Percentiles rank a stretch among this genome's conserved stretches.
Evolutionary conservation across 2,797 vertebrate genomes (phyloP).

Genomic region (Atherinosoma microstoma): DNA sequence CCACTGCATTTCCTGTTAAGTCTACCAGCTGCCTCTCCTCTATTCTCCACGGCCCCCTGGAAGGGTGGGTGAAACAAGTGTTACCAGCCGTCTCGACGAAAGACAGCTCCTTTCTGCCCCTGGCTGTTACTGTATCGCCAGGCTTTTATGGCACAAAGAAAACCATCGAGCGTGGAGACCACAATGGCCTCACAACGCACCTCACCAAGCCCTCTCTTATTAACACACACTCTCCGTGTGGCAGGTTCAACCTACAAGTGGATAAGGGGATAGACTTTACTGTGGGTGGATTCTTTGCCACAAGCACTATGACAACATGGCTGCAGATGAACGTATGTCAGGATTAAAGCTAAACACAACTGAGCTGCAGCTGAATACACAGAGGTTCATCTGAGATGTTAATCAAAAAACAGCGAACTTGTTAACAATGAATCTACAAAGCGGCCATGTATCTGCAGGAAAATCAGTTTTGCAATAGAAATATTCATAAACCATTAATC

Average conservation of each 20-base stretch:
- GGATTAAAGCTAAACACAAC: conserved; percentile 50
- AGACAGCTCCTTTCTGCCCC: conserved; percentile 89
- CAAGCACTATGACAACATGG: conserved; percentile 58
- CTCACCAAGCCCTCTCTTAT: conserved; percentile 79
- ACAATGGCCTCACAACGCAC: conserved; percentile 70
- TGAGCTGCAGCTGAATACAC: conserved; percentile 65
- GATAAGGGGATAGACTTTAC: conserved; percentile 32
- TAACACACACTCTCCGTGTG: conserved; percentile 77
- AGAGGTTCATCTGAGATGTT: conserved; percentile 37
- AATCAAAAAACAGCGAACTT: conserved; percentile 23
- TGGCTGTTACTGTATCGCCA: conserved; percentile 81
- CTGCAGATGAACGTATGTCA: conserved; percentile 52
- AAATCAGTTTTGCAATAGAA: conserved; percentile 20
- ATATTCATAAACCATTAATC: not conserved
- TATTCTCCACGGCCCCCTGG: conserved; percentile 80
- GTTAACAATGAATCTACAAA: not conserved
- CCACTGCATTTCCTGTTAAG: conserved; percentile 86
- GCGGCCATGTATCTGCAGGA: conserved; percentile 7
- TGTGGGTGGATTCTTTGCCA: conserved; percentile 44
- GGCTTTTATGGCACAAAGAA: conserved; percentile 82
- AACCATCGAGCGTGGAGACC: conserved; percentile 79
- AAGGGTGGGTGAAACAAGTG: conserved; percentile 83
- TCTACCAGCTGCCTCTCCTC: conserved; percentile 88
- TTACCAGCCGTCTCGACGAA: conserved; percentile 86
- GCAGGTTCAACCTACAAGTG: conserved; percentile 68